A percentile compares a stretch with the other conserved stretches of the same genome.
Evolutionary conservation across 2,797 vertebrate species (phyloP).

Genomic region (Helostoma temminkii): DNA sequence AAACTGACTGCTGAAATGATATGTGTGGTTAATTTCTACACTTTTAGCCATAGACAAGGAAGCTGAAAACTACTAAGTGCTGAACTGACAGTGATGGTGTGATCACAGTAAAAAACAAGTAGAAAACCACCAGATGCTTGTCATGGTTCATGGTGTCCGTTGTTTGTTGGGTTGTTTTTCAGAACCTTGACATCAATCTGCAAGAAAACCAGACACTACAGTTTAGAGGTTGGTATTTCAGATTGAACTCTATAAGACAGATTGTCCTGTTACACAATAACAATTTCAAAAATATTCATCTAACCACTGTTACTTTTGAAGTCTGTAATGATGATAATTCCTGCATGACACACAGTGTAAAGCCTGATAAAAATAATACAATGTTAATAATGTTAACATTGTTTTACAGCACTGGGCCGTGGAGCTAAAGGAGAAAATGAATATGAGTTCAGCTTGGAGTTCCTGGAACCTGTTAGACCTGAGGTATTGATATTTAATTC

Average conservation of each 20-base stretch:
- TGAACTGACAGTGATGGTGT: not conserved
- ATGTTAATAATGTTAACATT: not conserved
- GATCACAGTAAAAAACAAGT: not conserved
- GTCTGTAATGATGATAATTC: not conserved
- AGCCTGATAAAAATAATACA: not conserved
- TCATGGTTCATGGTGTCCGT: not conserved
- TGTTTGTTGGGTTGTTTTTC: slow-evolving; percentile 52
- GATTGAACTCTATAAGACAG: not conserved
- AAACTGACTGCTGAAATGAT: too few relatives aligned
- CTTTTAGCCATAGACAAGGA: not conserved
- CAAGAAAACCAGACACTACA: slow-evolving; percentile 90
- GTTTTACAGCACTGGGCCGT: slow-evolving; percentile 89
- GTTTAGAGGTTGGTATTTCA: slow-evolving; percentile 88
- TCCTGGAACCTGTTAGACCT: slow-evolving; percentile 88
- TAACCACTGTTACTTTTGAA: not conserved
- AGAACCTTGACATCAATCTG: slow-evolving; percentile 91
- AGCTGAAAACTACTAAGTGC: not conserved
- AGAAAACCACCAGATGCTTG: not conserved
- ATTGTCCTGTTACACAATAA: not conserved
- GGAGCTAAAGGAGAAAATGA: slow-evolving; percentile 97
- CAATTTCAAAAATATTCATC: not conserved
- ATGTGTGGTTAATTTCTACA: too few relatives aligned
- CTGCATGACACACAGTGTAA: not conserved
- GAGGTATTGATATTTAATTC: slow-evolving; percentile 82
- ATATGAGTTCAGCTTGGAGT: slow-evolving; percentile 93